Conservation (phyloP, 2,797 vertebrate genomes). For the Thripadectes ignobilis region DNA sequence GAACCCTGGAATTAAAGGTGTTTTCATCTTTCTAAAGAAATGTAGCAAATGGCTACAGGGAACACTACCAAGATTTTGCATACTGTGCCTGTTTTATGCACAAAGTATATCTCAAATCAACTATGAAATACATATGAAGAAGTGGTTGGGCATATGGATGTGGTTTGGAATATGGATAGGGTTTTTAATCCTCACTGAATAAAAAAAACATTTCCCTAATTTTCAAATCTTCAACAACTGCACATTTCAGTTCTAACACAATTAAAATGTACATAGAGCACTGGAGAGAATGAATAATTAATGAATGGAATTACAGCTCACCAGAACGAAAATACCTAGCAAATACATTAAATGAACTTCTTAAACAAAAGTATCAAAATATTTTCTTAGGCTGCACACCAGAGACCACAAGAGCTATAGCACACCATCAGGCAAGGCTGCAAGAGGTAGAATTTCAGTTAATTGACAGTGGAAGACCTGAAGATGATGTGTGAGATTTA, state of each 20-base stretch:
- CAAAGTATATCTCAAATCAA: neutral
- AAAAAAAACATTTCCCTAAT: neutral
- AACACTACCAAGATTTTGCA: neutral
- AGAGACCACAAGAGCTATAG: neutral
- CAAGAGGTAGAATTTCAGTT: neutral
- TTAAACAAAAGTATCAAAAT: neutral
- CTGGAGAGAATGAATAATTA: neutral
- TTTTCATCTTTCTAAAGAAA: conserved; percentile 34
- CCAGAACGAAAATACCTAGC: neutral
- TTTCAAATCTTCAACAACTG: neutral
- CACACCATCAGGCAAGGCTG: neutral
- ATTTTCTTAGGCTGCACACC: neutral
- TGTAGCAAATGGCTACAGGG: neutral
- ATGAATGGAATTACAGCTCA: neutral
- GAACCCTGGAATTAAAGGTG: conserved; percentile 45
- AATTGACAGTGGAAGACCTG: neutral
- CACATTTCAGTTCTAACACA: neutral
- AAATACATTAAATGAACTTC: neutral
- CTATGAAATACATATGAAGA: neutral
- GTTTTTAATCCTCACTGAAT: neutral
- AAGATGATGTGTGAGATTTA: neutral
- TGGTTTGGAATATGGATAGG: neutral
- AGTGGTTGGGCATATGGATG: neutral
- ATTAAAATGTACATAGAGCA: neutral
- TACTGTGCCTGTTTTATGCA: neutral